Base-by-base conservation (phyloP, 1,140 invertebrate genomes). In the Pseudomyrmex dendroicus region DNA sequence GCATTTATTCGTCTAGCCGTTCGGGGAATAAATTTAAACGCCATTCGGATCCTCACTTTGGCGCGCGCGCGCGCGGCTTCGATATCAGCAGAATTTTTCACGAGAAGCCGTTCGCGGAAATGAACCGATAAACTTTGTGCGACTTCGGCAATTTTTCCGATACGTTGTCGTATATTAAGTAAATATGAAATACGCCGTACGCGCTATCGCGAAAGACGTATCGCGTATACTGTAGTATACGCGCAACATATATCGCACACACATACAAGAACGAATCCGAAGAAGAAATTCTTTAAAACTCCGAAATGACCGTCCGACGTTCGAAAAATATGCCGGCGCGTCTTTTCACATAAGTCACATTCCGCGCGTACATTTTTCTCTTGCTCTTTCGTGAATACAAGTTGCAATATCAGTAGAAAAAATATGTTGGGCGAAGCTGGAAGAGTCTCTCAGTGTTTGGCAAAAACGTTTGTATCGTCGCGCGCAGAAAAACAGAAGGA, bases 131-230 rank as follows among this genome's bases (percentile, higher is more conserved):
- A 85, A 85, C 78, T 85, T 80, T 80, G 68, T 54, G 72, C 63
- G 56, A 80, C 64, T 83, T 66, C 84, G 80, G 59, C 82, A 85
- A 76, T 63, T 76, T 83, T 63, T 78, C 57, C 63, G 56, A 44
- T 64, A 74, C 63, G 9, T 25, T 66, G 70, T 66, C 63, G 73
- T 82, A 85, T 83, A 87, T 86, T 86, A 86, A 35, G 83, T 86
- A 85, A 86, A 83, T 64, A 72, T 73, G 48, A 54, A 22, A 25
- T 63, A 59, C 63, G 63, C 61, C 70, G 52, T 48, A 48, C 17
- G 56, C 61, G 83, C 73, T 70, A 72, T 68, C 63, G 46, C 68
- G 56, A 73, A 10, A 35, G 17, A 52, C 57, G 15, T 67, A 67
- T 66, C 73, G 62, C n/a, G 12, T 20, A 54, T 15, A 10, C 70